Evolutionary conservation across 2,797 vertebrate species (phyloP).

Genomic region (Miopithecus talapoin): DNA sequence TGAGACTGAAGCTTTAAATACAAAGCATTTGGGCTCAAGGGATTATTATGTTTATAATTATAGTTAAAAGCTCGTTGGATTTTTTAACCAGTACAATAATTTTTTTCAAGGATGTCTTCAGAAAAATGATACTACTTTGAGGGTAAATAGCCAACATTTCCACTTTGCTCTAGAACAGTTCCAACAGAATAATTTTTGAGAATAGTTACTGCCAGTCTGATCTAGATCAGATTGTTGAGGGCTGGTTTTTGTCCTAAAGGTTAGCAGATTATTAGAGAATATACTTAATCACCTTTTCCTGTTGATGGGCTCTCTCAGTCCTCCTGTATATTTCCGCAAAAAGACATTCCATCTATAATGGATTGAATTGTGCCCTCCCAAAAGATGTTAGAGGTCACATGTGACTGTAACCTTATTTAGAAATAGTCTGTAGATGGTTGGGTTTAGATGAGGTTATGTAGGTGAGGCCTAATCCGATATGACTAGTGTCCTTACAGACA

Average conservation of each 20-base stretch:
- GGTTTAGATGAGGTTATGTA: neutral
- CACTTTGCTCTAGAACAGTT: neutral
- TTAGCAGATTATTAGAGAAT: neutral
- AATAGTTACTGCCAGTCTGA: neutral
- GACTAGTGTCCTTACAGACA: neutral
- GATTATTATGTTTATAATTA: constrained; percentile 4
- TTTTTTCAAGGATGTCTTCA: neutral
- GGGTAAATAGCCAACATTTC: neutral
- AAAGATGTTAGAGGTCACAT: neutral
- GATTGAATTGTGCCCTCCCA: neutral
- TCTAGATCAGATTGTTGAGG: neutral
- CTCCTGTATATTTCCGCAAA: neutral
- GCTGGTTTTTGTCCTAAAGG: neutral
- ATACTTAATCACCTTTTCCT: neutral
- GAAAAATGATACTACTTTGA: neutral
- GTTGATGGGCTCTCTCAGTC: neutral
- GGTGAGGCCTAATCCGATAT: neutral
- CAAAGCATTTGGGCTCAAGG: neutral
- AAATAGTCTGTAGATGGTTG: neutral
- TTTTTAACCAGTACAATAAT: neutral
- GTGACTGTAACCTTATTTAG: neutral
- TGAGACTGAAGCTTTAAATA: neutral
- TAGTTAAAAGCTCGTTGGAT: neutral
- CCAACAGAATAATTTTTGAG: neutral
- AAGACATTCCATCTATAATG: neutral